Evolutionary conservation across 2,888 invertebrate genomes (phyloP).

Genomic region (Tholera decimalis): DNA sequence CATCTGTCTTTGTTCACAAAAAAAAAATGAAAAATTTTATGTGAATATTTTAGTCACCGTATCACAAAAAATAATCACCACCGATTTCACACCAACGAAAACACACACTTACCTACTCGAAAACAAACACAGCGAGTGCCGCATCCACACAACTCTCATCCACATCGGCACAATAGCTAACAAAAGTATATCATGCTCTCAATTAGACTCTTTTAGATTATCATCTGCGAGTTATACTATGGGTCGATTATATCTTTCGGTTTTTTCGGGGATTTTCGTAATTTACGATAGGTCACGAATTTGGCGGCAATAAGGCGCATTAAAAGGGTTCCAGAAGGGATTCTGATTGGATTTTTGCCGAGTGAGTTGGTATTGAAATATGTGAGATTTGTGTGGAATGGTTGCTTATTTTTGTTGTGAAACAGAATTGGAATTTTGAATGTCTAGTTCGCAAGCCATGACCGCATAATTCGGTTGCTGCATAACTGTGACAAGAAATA

Average conservation of each 20-base stretch:
- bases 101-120: not conserved
- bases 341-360: slow-evolving; percentile 32
- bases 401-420: slow-evolving; percentile 1
- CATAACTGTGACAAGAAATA: too few species aligned
- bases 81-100: slow-evolving; percentile 14
- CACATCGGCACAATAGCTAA: slow-evolving; percentile 64
- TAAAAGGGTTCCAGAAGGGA: slow-evolving; percentile 40
- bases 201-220: slow-evolving; percentile 81
- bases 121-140: slow-evolving; percentile 14
- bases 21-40: too few species aligned
- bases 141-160: slow-evolving; percentile 33
- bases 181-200: slow-evolving; percentile 82
- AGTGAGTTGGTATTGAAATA: slow-evolving; percentile 1
- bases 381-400: slow-evolving; percentile 1
- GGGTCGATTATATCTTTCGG: slow-evolving; percentile 65
- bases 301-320: slow-evolving; percentile 58
- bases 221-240: slow-evolving; percentile 76
- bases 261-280: slow-evolving; percentile 67
- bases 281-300: slow-evolving; percentile 61
- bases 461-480: not conserved
- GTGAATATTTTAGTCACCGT: not conserved
- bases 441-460: not conserved
- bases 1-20: too few species aligned
- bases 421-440: not conserved
- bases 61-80: not conserved